Percentiles rank a stretch among this genome's conserved stretches.
These are phyloP conservation scores for Bovichtus diacanthus DNA, from an alignment of 2,797 vertebrate species.

Conservation along the genomic window DNA sequence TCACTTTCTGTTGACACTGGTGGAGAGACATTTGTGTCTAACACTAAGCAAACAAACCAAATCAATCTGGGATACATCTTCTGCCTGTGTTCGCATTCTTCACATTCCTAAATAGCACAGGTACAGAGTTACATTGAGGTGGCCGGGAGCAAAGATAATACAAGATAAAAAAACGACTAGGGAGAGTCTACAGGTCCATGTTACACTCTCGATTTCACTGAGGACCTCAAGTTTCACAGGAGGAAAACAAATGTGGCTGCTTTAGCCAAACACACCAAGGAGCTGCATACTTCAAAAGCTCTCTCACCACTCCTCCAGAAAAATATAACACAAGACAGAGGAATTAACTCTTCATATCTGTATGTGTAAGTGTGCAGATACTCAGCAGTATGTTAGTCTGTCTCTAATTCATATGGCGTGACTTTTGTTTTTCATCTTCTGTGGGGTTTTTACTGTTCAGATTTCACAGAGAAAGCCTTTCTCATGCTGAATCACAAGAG, in stretches of 20 bases:
- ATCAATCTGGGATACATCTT: not conserved
- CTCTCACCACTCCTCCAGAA: not conserved
- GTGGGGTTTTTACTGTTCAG: conserved; percentile 39
- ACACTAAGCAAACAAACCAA: conserved; percentile 20
- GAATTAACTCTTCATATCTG: not conserved
- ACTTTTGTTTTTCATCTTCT: conserved; percentile 45
- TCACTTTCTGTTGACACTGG: conserved; percentile 3
- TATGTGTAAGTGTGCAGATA: conserved; percentile 3
- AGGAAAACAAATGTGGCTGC: conserved; percentile 37
- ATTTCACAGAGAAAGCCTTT: conserved; percentile 60
- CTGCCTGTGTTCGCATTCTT: conserved; percentile 17
- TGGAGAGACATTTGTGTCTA: not conserved
- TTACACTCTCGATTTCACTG: conserved; percentile 19
- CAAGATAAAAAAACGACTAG: conserved; percentile 32
- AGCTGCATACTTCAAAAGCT: conserved; percentile 13
- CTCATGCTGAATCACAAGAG: conserved; percentile 51
- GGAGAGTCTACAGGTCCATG: not conserved
- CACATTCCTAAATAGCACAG: conserved; percentile 32
- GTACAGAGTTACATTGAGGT: conserved; percentile 25
- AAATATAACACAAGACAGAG: conserved; percentile 1
- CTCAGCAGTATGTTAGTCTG: not conserved
- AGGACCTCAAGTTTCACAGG: conserved; percentile 38
- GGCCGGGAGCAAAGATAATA: conserved; percentile 13
- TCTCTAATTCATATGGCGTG: conserved; percentile 14
- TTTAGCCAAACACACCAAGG: conserved; percentile 22